A percentile compares a stretch with the other conserved stretches of the same genome.
Evolutionary conservation across 1,140 invertebrate genomes (phyloP).

Genomic region (Aphelenchoides avenae): DNA sequence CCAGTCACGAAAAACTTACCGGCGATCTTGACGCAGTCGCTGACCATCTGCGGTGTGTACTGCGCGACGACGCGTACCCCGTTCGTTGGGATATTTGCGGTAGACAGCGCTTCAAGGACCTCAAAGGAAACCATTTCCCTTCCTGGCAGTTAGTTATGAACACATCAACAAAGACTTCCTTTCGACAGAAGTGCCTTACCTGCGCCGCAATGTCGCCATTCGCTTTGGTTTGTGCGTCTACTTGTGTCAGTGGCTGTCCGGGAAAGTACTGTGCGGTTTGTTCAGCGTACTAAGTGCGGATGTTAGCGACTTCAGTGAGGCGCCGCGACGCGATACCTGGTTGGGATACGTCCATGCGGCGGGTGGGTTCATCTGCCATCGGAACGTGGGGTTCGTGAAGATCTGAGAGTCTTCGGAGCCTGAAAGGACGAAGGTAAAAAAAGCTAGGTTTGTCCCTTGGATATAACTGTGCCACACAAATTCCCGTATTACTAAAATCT

Average conservation of each 20-base stretch:
- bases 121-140: slow-evolving; percentile 5
- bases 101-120: slow-evolving; percentile 8
- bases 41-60: slow-evolving; percentile 17
- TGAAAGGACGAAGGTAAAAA: no score
- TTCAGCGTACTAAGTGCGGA: no score
- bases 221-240: slow-evolving; percentile 9
- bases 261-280: slow-evolving; percentile 11
- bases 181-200: neutral
- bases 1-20: no score
- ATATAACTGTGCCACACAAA: no score
- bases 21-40: slow-evolving; percentile 17
- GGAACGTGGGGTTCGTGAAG: slow-evolving; percentile 17
- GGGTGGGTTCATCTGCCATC: slow-evolving; percentile 13
- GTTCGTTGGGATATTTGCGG: slow-evolving; percentile 8
- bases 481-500: no score
- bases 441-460: no score
- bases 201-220: slow-evolving; percentile 12
- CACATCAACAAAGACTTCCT: neutral
- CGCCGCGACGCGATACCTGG: slow-evolving; percentile 1
- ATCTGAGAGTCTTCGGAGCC: slow-evolving; percentile 12
- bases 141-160: no score
- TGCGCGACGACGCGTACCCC: slow-evolving; percentile 1
- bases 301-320: no score
- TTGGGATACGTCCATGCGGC: slow-evolving; percentile 16
- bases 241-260: slow-evolving; percentile 9